These are phyloP conservation scores for Tinea semifulvella DNA, from an alignment of 2,888 invertebrate genomes.

Conservation along the genomic window DNA sequence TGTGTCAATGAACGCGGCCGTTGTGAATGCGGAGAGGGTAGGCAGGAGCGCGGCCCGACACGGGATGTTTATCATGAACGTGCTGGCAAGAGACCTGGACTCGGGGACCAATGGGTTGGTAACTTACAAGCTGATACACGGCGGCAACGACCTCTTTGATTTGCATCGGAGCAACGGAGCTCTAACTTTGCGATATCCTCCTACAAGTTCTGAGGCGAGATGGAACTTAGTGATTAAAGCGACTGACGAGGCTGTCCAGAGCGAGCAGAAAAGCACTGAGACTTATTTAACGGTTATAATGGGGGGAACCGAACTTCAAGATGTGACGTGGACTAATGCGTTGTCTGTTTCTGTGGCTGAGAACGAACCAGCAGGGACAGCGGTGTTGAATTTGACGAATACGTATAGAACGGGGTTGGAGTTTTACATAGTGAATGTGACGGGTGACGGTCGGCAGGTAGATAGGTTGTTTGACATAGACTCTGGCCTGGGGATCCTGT, in stretches of 20 bases:
- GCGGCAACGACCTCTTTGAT: conserved; percentile 80
- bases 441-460: conserved; percentile 77
- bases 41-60: conserved; percentile 60
- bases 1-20: conserved; percentile 90
- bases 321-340: conserved; percentile 70
- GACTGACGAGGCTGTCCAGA: conserved; percentile 91
- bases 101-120: conserved; percentile 92
- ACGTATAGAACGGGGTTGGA: conserved; percentile 76
- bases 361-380: conserved; percentile 88
- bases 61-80: conserved; percentile 77
- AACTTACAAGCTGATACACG: conserved; percentile 86
- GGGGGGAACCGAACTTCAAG: conserved; percentile 65
- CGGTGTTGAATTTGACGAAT: conserved; percentile 83
- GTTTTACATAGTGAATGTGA: conserved; percentile 91
- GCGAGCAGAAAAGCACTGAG: conserved; percentile 87
- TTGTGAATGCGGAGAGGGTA: conserved; percentile 71
- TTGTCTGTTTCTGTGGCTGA: conserved; percentile 85
- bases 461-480: conserved; percentile 93
- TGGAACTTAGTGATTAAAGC: conserved; percentile 88
- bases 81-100: conserved; percentile 87
- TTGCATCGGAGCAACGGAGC: conserved; percentile 84
- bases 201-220: conserved; percentile 72
- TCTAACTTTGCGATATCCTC: conserved; percentile 69
- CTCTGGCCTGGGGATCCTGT: conserved; percentile 85
- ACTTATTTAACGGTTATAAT: conserved; percentile 86